A percentile compares a stretch with the other conserved stretches of the same genome.
These are phyloP conservation scores for Panonychus citri DNA, from an alignment of 1,140 invertebrate species.

Conservation along the genomic window DNA sequence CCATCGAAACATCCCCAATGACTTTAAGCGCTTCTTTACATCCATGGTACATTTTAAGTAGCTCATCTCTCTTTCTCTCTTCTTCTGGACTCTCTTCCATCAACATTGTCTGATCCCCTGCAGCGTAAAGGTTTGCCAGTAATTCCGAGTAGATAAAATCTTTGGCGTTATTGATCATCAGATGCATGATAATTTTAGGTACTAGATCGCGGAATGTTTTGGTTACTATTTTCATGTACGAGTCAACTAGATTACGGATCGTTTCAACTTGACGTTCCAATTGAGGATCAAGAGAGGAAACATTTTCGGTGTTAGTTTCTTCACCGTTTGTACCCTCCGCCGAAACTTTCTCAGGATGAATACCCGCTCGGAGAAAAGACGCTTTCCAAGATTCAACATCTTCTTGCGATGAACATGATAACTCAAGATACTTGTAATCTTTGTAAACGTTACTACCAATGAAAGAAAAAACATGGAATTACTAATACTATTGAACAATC, in stretches of 20 bases:
- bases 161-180: constrained; percentile 93
- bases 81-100: constrained; percentile 99
- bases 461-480: background rate
- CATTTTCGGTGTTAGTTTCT: constrained; percentile 23
- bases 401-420: constrained; percentile 90
- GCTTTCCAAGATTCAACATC: constrained; percentile 99
- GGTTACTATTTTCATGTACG: constrained; percentile 98
- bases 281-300: constrained; percentile 84
- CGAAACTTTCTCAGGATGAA: constrained; percentile 78
- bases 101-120: constrained; percentile 82
- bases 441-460: constrained; percentile 28
- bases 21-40: constrained; percentile 93
- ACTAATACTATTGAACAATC: too few species aligned
- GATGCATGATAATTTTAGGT: constrained; percentile 94
- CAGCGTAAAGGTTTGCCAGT: constrained; percentile 82
- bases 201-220: constrained; percentile 95
- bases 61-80: constrained; percentile 84
- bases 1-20: constrained; percentile 93
- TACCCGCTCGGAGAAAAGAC: constrained; percentile 89
- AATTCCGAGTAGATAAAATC: constrained; percentile 93
- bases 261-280: constrained; percentile 95
- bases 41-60: constrained; percentile 98
- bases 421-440: constrained; percentile 86
- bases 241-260: constrained; percentile 94
- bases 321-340: constrained; percentile 40